Percentiles rank a stretch among this genome's conserved stretches.
Evolutionary conservation across 2,888 invertebrate species (phyloP).

Genomic region (Panzeria rudis): DNA sequence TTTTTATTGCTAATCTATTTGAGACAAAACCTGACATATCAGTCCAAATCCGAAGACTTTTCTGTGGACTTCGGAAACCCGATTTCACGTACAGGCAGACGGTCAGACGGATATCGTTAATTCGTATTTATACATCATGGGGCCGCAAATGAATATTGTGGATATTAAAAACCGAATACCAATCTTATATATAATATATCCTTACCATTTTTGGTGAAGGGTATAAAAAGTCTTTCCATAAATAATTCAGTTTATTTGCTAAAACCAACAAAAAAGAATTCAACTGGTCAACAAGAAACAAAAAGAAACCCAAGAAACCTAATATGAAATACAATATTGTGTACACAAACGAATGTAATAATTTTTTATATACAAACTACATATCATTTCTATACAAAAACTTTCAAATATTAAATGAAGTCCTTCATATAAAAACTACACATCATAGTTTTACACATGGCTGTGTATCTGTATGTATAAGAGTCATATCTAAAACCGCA

Average conservation of each 20-base stretch:
- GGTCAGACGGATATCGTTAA: too few species aligned
- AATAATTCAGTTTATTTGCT: constrained; percentile 63
- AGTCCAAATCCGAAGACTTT: too few species aligned
- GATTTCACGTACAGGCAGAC: too few species aligned
- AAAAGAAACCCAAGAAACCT: neutral
- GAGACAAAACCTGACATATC: too few species aligned
- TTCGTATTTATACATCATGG: too few species aligned
- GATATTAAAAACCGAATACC: too few species aligned
- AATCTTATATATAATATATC: too few species aligned
- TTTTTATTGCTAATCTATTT: too few species aligned
- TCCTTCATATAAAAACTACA: neutral
- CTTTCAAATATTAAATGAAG: neutral
- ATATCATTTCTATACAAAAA: neutral
- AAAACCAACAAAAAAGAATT: constrained; percentile 25
- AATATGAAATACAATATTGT: too few species aligned
- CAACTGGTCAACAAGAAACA: constrained; percentile 21
- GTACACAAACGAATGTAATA: neutral
- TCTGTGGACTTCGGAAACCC: too few species aligned
- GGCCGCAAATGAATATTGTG: too few species aligned
- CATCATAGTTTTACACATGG: neutral
- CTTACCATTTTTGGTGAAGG: too few species aligned
- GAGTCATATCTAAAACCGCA: constrained; percentile 38
- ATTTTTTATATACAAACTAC: neutral
- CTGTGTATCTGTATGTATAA: neutral
- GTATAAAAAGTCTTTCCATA: constrained; percentile 26